A percentile compares a stretch with the other conserved stretches of the same genome.
Evolutionary conservation across 2,888 invertebrate genomes (phyloP).

Genomic region (Chironomus tentans): DNA sequence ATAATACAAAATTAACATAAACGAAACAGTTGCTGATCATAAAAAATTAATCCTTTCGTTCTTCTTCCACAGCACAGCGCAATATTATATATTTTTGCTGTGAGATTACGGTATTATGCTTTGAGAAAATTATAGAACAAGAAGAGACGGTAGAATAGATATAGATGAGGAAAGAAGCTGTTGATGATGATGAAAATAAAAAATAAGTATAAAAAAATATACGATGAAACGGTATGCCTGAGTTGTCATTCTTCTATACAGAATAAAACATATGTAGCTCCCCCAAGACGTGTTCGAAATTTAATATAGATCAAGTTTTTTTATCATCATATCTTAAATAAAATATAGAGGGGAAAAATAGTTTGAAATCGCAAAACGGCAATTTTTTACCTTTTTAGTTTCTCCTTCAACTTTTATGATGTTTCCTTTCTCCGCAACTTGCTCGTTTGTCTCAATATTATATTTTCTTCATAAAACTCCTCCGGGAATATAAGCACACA

Average conservation of each 20-base stretch:
- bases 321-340: background rate
- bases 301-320: background rate
- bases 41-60: slow-evolving; percentile 5
- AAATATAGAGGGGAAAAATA: background rate
- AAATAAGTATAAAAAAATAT: too few species aligned
- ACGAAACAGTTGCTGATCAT: background rate
- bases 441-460: background rate
- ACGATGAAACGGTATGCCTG: too few species aligned
- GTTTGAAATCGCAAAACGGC: background rate
- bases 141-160: background rate
- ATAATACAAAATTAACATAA: slow-evolving; percentile 1
- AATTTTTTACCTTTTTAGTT: background rate
- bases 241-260: too few species aligned
- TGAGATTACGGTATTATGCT: too few species aligned
- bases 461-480: too few species aligned
- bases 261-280: background rate
- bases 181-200: background rate
- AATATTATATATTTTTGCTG: too few species aligned
- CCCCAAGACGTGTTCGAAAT: slow-evolving; percentile 11
- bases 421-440: background rate
- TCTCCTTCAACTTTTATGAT: background rate
- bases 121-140: too few species aligned
- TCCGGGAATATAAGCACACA: too few species aligned
- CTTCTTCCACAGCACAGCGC: background rate
- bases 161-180: slow-evolving; percentile 1